Evolutionary conservation across 2,797 vertebrate species (phyloP).

Genomic region (Geotrypetes seraphini): DNA sequence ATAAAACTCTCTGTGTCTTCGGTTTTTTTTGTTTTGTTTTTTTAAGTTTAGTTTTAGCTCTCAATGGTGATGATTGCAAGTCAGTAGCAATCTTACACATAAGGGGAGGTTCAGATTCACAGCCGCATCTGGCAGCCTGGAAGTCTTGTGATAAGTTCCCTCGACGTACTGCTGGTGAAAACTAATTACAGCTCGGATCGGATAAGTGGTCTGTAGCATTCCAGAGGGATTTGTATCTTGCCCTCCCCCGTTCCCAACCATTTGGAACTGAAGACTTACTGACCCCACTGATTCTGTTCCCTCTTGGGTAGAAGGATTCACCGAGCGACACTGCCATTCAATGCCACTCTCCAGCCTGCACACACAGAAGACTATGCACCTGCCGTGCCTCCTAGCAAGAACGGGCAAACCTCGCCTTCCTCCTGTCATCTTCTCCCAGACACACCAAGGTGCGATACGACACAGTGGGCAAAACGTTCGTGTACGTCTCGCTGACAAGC

Average conservation of each 20-base stretch:
- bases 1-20: constrained; percentile 29
- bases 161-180: no score
- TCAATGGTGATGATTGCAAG: constrained; percentile 49
- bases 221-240: constrained; percentile 19
- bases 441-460: constrained; percentile 6
- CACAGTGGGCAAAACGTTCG: constrained; percentile 26
- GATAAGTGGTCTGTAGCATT: background rate
- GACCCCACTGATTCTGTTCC: background rate
- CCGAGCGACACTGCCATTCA: background rate
- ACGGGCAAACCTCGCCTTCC: no score
- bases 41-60: no score
- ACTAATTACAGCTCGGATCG: constrained; percentile 12
- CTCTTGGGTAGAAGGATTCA: constrained; percentile 10
- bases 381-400: no score
- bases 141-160: no score
- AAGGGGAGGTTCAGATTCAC: constrained; percentile 35
- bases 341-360: background rate
- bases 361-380: no score
- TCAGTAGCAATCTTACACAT: constrained; percentile 46
- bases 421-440: no score
- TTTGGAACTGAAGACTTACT: background rate
- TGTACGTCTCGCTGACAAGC: constrained; percentile 24
- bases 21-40: constrained; percentile 15
- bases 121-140: constrained; percentile 41
- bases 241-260: constrained; percentile 9